A percentile compares a stretch with the other conserved stretches of the same genome.
Conservation (phyloP, 1,140 invertebrate species). For the Zaprionus gabonicus region DNA sequence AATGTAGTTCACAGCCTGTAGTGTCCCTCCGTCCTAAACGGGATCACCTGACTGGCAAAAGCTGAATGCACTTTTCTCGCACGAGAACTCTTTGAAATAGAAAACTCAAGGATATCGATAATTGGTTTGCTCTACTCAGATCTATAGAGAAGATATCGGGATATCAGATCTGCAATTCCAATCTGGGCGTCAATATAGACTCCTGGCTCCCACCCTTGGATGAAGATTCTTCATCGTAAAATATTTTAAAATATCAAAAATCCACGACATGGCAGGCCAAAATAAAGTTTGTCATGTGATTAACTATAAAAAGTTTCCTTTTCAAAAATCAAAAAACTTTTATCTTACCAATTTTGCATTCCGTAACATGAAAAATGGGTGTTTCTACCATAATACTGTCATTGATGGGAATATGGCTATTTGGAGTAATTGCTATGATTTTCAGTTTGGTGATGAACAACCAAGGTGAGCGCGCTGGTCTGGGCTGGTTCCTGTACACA, state of each 20-base stretch:
- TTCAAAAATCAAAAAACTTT: not conserved
- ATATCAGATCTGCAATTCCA: too few species aligned
- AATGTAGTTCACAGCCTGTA: too few species aligned
- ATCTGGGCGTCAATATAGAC: too few species aligned
- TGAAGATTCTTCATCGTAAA: not conserved
- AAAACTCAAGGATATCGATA: too few species aligned
- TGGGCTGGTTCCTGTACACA: conserved; percentile 94
- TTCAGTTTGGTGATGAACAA: conserved; percentile 93
- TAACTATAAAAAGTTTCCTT: not conserved
- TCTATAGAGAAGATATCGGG: too few species aligned
- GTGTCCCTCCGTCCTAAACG: too few species aligned
- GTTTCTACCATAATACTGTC: conserved; percentile 14
- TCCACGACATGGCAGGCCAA: not conserved
- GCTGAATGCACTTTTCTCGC: too few species aligned
- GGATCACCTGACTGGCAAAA: too few species aligned
- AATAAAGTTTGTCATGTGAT: too few species aligned
- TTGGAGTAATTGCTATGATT: conserved; percentile 83
- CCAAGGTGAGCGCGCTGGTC: conserved; percentile 93
- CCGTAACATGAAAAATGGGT: conserved; percentile 37
- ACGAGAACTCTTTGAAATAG: too few species aligned
- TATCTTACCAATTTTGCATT: not conserved
- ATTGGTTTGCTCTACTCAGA: too few species aligned
- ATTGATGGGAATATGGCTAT: not conserved
- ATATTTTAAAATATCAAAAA: not conserved
- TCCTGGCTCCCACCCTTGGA: too few species aligned